phyloP scores from a whole-genome alignment of 2,888 invertebrate species.

The Resseliella maxima region DNA sequence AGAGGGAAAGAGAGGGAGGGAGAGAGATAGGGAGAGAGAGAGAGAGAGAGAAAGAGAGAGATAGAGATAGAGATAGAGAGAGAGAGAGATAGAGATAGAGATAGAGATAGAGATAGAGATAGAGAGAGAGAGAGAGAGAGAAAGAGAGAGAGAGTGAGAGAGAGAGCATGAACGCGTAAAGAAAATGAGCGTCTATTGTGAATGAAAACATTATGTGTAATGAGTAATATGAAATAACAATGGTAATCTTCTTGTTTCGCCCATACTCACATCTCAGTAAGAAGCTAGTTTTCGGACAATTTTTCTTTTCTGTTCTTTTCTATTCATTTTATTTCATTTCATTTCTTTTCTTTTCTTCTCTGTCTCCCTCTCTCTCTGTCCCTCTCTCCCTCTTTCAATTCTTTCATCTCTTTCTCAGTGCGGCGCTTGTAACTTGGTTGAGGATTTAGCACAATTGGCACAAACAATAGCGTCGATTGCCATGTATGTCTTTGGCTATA shows the following conservation, averaged over 20 bases:
- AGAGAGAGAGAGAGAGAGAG: no score
- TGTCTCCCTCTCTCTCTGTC: no score
- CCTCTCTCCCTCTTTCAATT: not conserved
- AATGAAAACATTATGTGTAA: not conserved
- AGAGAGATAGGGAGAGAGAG: no score
- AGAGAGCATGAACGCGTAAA: no score
- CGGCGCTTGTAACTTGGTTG: no score
- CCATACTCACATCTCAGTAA: not conserved
- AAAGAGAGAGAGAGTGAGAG: no score
- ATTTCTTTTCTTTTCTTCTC: not conserved
- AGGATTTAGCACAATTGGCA: not conserved
- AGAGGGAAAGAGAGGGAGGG: no score
- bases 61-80: no score
- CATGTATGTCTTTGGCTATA: not conserved
- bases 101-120: no score
- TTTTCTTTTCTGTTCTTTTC: not conserved
- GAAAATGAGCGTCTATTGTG: not conserved
- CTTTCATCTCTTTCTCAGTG: not conserved
- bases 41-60: no score
- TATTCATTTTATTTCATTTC: no score
- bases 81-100: no score
- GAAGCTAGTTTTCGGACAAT: conserved; percentile 21
- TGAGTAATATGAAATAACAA: not conserved
- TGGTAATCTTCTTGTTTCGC: not conserved
- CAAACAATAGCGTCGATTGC: conserved; percentile 36